These are phyloP conservation scores for Oxygymnocypris stewartii DNA, from an alignment of 2,113 vertebrate species.

Conservation along the genomic window DNA sequence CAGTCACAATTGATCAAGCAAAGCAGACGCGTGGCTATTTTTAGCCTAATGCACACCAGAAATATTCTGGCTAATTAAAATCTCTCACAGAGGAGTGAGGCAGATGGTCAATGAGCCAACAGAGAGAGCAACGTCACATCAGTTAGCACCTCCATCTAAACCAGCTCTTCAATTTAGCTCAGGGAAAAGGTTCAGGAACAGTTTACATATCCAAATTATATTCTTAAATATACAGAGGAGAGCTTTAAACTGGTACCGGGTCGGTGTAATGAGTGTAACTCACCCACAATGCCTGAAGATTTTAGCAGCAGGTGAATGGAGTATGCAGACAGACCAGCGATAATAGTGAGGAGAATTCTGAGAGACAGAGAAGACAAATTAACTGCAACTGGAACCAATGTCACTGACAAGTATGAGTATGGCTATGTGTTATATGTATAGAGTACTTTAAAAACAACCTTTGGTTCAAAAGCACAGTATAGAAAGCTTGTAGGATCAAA, in stretches of 20 bases:
- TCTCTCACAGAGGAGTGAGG: constrained; percentile 10
- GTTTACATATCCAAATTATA: not conserved
- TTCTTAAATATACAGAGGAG: not conserved
- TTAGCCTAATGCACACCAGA: constrained; percentile 34
- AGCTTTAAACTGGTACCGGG: not conserved
- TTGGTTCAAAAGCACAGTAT: not conserved
- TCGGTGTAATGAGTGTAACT: constrained; percentile 47
- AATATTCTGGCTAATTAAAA: constrained; percentile 36
- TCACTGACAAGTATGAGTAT: not conserved
- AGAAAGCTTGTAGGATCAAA: not conserved
- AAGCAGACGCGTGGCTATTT: constrained; percentile 39
- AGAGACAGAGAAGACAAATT: constrained; percentile 33
- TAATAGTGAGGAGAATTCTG: constrained; percentile 87
- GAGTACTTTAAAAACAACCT: not conserved
- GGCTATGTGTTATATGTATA: not conserved
- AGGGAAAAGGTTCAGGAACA: not conserved
- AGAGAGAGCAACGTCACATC: constrained; percentile 14
- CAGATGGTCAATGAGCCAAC: constrained; percentile 28
- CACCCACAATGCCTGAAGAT: constrained; percentile 94
- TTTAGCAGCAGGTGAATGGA: constrained; percentile 97
- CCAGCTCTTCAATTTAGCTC: not conserved
- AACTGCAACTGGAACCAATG: not conserved
- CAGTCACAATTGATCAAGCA: constrained; percentile 36
- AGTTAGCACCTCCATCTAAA: constrained; percentile 3
- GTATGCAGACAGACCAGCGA: constrained; percentile 91